Base-by-base conservation (phyloP, 2,888 invertebrate species). In the Hirtodrosophila cameraria region DNA sequence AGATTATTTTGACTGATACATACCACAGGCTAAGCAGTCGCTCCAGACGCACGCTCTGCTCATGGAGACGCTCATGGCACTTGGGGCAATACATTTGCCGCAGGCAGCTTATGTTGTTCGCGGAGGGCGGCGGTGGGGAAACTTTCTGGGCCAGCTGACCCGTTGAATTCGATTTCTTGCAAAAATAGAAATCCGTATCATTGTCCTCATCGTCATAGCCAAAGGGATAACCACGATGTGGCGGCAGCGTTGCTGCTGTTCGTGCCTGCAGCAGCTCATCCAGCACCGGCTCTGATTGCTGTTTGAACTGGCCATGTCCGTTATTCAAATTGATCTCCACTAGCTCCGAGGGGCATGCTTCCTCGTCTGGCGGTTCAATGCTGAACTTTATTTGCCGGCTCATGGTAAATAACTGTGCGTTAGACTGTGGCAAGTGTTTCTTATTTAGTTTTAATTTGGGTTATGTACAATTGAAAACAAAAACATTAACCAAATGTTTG, bases 21-120 rank as follows among this genome's bases (percentile, higher is more conserved):
- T 38, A 88, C 88, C 88, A 88, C 33, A 80, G 60, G 16, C 75
- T 72, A 23, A 82, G 36, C 6, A 88, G 52, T 1, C 77, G 74
- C 53, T 87, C 87, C 49, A 83, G 75, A 11, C 86, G 79, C 13
- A 86, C 81, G 9, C 79, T 78, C 38, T 88, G 68, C 23, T 72
- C 68, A 27, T 88, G 87, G 39, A 88, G 28, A 20, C 88, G 81
- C 50, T 88, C 86, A n/a, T 86, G 64, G 55, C 88, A 88, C 42
- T 81, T 63, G 8, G 88, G 88, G 16, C 88, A 88, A 58, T 88
- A 88, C 87, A 88, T 83, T 55, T 88, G 88, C 0, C 88, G 43
- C 42, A 88, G 49, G 43, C 88, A 88, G 41, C 86, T 88, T 1
- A 88, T 86, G 28, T 71, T 80, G 16, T 58, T 68, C 45, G 84